Base-by-base conservation (phyloP, 2,797 vertebrate species). In the Gephyroberyx darwinii region DNA sequence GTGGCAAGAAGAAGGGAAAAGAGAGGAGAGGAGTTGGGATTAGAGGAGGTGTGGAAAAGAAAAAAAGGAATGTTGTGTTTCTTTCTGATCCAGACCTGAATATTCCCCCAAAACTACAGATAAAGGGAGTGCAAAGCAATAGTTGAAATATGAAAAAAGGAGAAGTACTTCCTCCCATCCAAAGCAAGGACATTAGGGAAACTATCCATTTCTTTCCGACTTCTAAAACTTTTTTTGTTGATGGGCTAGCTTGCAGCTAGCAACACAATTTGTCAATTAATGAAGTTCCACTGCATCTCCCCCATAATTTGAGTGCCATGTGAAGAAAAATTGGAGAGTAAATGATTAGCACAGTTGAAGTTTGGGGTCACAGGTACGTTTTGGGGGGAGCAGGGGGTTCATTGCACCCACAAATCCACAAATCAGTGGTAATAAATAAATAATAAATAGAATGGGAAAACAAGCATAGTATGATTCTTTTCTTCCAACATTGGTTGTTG, bases 41-140 rank as follows among this genome's bases (percentile, higher is more conserved):
- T 90, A 89, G 77, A 66, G 48, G 58, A 76, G 64, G 35, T 59
- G 31, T 81, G 77, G 71, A 74, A 4, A 82, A 66, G 69, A 81
- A 73, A 75, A 80, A 82, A 87, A 75, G 31, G 37, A 31, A 41
- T 20, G 47, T 54, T 77, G 14, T 76, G 69, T 85, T 82, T 72
- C 56, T 67, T 86, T 87, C 88, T 85, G 71, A 88, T 76, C 79
- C 78, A 60, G 80, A 83, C 75, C 71, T 61, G 78, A 88, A 84
- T 90, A 90, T 90, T 89, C 86, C 84, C 56, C 53, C 50, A 65
- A 89, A 89, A 90, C 71, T 85, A 77, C 59, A 56, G 85, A 90
- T 91, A 86, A 85, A 84, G 19, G 47, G 57, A 86, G 87, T 88
- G 90, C 77, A 90, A 88, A 89, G 82, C 65, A 82, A 57, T 69